phyloP scores from a whole-genome alignment of 1,140 invertebrate genomes.

The Diplogasteroides magnus region DNA sequence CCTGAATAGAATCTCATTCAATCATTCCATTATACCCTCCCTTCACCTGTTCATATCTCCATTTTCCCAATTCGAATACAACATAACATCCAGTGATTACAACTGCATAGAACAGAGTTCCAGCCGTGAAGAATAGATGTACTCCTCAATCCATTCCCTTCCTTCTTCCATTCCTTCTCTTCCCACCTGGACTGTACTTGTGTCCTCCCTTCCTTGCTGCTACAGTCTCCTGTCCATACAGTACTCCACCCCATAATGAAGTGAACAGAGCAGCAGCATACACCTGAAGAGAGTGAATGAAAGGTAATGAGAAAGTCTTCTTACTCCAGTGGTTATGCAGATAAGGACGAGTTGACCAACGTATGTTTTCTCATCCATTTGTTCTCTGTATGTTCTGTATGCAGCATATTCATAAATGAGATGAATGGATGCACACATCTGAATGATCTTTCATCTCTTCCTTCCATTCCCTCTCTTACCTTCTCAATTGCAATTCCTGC shows the following conservation, averaged over 20 bases:
- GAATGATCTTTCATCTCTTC: background rate
- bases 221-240: constrained; percentile 36
- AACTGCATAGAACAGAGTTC: constrained; percentile 47
- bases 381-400: constrained; percentile 36
- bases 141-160: too few relatives aligned
- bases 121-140: constrained; percentile 45
- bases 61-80: constrained; percentile 54
- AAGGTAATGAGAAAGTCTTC: constrained; percentile 3
- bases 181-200: background rate
- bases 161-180: background rate
- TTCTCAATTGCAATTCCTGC: constrained; percentile 46
- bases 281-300: constrained; percentile 1
- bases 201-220: background rate
- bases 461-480: too few relatives aligned
- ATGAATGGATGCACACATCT: constrained; percentile 40
- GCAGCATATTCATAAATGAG: constrained; percentile 51
- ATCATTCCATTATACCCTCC: background rate
- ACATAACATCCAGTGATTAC: constrained; percentile 49
- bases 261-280: constrained; percentile 37
- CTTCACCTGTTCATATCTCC: constrained; percentile 38
- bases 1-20: constrained; percentile 14
- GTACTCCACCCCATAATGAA: constrained; percentile 34
- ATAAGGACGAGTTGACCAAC: constrained; percentile 47
- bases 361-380: constrained; percentile 31
- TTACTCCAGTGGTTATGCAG: constrained; percentile 43